A percentile compares a stretch with the other conserved stretches of the same genome.
Evolutionary conservation across 2,113 vertebrate genomes (phyloP).

Genomic region (Rhombomys opimus): DNA sequence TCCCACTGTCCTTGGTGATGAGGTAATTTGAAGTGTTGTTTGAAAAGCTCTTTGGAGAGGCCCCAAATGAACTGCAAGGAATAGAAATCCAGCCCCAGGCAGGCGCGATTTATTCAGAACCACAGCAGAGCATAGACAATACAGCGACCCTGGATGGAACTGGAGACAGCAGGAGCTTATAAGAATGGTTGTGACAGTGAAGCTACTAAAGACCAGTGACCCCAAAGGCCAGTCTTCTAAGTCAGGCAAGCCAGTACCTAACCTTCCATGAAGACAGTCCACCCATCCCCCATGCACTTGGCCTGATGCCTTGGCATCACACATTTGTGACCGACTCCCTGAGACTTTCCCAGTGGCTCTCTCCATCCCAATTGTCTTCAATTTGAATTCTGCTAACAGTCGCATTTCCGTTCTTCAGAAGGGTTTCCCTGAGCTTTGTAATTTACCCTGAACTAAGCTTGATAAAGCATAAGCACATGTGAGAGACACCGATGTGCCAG

Average conservation of each 20-base stretch:
- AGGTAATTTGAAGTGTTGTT: slow-evolving; percentile 20
- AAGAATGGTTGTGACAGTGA: background rate
- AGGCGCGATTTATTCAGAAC: background rate
- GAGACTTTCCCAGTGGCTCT: background rate
- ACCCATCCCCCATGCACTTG: background rate
- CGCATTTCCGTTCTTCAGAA: background rate
- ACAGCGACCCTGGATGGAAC: background rate
- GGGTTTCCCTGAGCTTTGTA: background rate
- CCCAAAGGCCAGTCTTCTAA: background rate
- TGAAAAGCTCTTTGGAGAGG: background rate
- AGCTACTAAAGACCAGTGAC: background rate
- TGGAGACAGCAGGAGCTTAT: fast-evolving
- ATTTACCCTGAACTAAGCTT: background rate
- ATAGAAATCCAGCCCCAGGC: background rate
- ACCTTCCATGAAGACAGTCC: background rate
- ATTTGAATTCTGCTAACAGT: background rate
- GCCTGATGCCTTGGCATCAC: background rate
- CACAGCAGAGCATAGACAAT: background rate
- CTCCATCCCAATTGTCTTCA: background rate
- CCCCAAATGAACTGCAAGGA: background rate
- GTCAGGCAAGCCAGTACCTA: background rate
- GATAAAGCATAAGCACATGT: background rate
- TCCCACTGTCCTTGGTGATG: background rate
- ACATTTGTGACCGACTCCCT: background rate
- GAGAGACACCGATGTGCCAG: background rate